Conservation (phyloP, 2,888 invertebrate genomes). For the Digitonthophagus gazella region DNA sequence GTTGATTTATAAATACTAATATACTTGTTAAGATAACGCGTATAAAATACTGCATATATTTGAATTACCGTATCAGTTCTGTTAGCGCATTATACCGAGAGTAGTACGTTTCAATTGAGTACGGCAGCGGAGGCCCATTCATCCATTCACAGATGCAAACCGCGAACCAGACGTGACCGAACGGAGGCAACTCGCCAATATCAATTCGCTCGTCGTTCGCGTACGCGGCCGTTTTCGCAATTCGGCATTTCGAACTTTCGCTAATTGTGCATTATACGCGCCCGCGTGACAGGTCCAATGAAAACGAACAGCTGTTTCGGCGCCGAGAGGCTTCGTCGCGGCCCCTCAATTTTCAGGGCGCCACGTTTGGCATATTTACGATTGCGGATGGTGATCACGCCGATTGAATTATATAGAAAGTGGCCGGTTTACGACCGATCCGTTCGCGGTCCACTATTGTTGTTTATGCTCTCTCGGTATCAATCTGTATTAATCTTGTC, state of each 20-base stretch:
- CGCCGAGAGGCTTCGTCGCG: neutral
- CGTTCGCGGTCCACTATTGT: neutral
- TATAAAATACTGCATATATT: neutral
- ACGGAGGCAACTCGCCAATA: constrained; percentile 3
- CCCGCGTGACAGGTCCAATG: constrained; percentile 2
- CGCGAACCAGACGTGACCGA: constrained; percentile 5
- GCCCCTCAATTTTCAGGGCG: neutral
- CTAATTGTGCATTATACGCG: constrained; percentile 8
- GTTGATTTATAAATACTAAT: too few species aligned
- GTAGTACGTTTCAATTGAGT: neutral
- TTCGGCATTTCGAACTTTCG: constrained; percentile 10
- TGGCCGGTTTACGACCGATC: neutral
- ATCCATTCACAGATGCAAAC: neutral
- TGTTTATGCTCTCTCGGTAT: too few species aligned
- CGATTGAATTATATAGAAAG: neutral
- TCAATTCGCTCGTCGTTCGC: constrained; percentile 2
- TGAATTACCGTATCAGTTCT: neutral
- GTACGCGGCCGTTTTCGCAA: constrained; percentile 7
- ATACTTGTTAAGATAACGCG: too few species aligned
- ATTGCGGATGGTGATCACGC: neutral
- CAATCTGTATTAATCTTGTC: too few species aligned
- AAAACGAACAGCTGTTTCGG: constrained; percentile 14
- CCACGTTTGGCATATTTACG: neutral
- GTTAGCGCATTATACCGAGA: neutral
- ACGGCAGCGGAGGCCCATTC: neutral